A percentile compares a stretch with the other conserved stretches of the same genome.
Conservation (phyloP, 2,888 invertebrate genomes). For the Didymodactylos carnosus region DNA sequence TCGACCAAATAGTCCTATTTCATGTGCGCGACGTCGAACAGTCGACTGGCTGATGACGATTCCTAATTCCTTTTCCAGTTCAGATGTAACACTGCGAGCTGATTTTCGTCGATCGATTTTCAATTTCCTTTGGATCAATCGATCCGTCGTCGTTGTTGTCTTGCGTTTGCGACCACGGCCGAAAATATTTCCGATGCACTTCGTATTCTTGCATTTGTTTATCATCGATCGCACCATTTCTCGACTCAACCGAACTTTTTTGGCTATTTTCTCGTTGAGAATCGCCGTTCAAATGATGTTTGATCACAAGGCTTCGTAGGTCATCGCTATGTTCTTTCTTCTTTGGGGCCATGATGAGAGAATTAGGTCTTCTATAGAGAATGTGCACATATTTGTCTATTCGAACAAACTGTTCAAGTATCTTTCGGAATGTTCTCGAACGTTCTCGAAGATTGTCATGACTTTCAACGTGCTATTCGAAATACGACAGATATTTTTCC, state of each 20-base stretch:
- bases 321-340: neutral
- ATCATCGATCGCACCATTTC: neutral
- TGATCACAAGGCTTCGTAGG: neutral
- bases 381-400: neutral
- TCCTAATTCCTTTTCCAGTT: neutral
- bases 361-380: neutral
- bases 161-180: neutral
- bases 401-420: neutral
- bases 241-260: neutral
- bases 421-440: neutral
- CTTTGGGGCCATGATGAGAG: neutral
- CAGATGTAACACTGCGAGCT: neutral
- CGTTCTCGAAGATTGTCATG: neutral
- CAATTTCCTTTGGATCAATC: neutral
- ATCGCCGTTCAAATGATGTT: neutral
- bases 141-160: neutral
- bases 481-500: neutral
- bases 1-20: neutral
- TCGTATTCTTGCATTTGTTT: neutral
- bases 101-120: neutral
- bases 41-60: neutral
- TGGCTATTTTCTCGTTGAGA: neutral
- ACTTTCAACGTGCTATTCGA: neutral
- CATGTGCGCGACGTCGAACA: neutral
- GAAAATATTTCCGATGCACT: neutral